Evolutionary conservation across 2,888 invertebrate species (phyloP), one percentile per base, ranked within the genome.

Genomic region (Sarcophaga carnaria): DNA sequence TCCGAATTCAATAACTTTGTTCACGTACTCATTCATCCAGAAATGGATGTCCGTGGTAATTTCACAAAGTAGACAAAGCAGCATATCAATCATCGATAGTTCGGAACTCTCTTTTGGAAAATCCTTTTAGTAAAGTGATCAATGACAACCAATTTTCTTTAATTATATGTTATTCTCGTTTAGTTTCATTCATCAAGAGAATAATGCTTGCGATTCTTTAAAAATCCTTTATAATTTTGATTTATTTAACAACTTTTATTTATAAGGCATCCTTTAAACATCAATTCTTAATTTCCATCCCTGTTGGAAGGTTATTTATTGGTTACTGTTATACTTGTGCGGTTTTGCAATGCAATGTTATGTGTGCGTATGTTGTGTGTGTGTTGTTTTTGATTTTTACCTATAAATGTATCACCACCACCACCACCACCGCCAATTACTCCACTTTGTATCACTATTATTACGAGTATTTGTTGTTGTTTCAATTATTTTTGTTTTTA

Each of bases 221-320:
- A 54, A 14, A 54, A 14, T 4, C 14, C 14, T 17, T 17, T 54
- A 49, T 49, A 49, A 49, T 54, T 54, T 17, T 14, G 0, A 14
- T 54, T 17, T 54, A 4, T 10, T 54, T 54, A 14, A 14, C 17
- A 54, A 17, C 14, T 14, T 54, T 54, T 2, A 54, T 54, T 12
- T 17, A 54, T 54, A 3, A 14, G 54, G 8, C 10, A 54, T 54
- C 54, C 54, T 54, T 54, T 54, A 17, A 54, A 54, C 17, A 17
- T 1, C 54, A 54, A 54, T 69, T 69, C 37, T 25, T 3, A 71
- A 8, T 59, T 79, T 14, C 78, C 83, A 64, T 45, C 75, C 45
- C 84, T 75, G 82, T 3, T 8, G 22, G 60, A 71, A 69, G 71
- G 72, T 77, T 67, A 67, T 17, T 63, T 60, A 54, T 59, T 27